A percentile compares a stretch with the other conserved stretches of the same genome.
Evolutionary conservation across 2,797 vertebrate genomes (phyloP).

Genomic region (Chloroceryle inda): DNA sequence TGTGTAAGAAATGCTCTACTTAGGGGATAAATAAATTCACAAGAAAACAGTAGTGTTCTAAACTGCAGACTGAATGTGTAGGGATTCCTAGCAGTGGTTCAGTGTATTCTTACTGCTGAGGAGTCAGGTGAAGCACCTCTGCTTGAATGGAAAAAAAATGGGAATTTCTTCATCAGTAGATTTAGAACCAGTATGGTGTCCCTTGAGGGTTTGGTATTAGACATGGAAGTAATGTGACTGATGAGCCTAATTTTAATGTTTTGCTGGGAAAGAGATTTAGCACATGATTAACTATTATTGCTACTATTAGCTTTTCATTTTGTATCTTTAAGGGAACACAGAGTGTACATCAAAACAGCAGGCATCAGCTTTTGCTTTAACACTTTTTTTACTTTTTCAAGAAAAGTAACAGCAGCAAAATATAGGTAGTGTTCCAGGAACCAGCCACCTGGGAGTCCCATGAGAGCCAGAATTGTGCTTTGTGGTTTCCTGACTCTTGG

Average conservation of each 20-base stretch:
- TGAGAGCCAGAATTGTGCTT: background rate
- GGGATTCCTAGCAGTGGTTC: background rate
- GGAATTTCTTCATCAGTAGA: background rate
- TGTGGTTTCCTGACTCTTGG: conserved; percentile 22
- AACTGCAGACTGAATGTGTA: background rate
- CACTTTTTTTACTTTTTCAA: conserved; percentile 1
- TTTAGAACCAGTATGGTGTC: background rate
- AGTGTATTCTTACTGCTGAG: background rate
- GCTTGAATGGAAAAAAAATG: background rate
- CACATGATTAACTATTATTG: background rate
- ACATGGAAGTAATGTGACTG: background rate
- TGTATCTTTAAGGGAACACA: background rate
- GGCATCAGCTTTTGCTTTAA: background rate
- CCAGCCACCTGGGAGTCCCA: background rate
- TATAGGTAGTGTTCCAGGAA: conserved; percentile 2
- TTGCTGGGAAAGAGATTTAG: conserved; percentile 1
- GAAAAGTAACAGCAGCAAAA: conserved; percentile 27
- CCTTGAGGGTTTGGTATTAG: background rate
- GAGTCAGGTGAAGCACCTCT: background rate
- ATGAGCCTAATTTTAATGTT: conserved; percentile 1
- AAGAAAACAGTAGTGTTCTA: background rate
- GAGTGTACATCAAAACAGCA: background rate
- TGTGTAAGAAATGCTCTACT: background rate
- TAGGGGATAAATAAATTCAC: background rate
- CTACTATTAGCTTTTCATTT: background rate